Base-by-base conservation (phyloP, 2,113 vertebrate species). In the Electrona antarctica region DNA sequence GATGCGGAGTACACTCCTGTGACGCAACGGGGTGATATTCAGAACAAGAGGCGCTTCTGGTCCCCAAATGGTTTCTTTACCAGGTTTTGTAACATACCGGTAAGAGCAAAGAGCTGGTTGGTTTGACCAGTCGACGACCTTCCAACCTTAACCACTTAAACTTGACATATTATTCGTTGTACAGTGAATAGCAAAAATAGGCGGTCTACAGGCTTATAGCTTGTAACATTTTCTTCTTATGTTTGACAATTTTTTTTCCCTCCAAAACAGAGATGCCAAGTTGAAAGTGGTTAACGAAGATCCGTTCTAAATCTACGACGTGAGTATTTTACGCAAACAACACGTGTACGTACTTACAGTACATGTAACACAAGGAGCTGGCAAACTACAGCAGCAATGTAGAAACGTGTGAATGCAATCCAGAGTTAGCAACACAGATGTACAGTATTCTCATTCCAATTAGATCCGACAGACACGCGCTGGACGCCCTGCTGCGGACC, bases 11-110 rank as follows among this genome's bases (percentile, higher is more conserved):
- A 50, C 14, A 57, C 55, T 14, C 52, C 59, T 45, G 66, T 14
- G 56, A 4, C 8, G 15, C 14, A 50, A 69, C 28, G 48, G 66
- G 68, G 67, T 14, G 54, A 68, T 55, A 75, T 73, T 82, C 41
- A 80, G 66, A 91, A 89, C 69, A 74, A 74, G 75, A 87, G 78
- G 46, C 81, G 74, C 66, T 80, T 74, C 82, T 93, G 91, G 92
- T 91, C 93, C 92, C 89, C 33, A 6, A 45, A 78, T 77, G 71
- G 78, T 80, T 12, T 74, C 62, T 48, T 6, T 58, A 62, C 64
- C 67, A 65, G 12, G 21, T 67, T 77, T 69, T 51, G 8, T n/a
- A 50, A 80, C 74, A 49, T 48, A 60, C 49, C 85, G 21, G 21
- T 21, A 21, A 21, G 21, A 86, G 84, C 68, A 85, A 83, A 89